Evolutionary conservation across 2,113 vertebrate species (phyloP).

Genomic region (Cebidichthys violaceus): DNA sequence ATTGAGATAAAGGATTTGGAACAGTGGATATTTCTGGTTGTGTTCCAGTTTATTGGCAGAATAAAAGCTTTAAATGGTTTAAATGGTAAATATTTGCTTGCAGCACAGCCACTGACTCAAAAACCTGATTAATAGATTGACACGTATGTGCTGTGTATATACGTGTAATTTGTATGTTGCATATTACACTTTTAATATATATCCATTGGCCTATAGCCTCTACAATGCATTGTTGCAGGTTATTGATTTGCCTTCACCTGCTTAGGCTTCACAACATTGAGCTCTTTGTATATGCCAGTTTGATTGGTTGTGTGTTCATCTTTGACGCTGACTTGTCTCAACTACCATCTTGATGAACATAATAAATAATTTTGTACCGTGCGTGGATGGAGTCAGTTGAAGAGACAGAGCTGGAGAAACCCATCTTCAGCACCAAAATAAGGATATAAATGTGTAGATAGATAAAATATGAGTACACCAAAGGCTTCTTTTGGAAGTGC

Average conservation of each 20-base stretch:
- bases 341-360: neutral
- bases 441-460: neutral
- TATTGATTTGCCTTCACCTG: neutral
- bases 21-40: too few species aligned
- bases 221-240: neutral
- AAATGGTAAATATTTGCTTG: too few species aligned
- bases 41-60: too few species aligned
- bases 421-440: neutral
- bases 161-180: too few species aligned
- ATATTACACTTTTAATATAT: too few species aligned
- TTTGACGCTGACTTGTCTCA: neutral
- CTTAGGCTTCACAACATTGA: neutral
- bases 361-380: neutral
- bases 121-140: too few species aligned
- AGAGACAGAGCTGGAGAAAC: neutral
- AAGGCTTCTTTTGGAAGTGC: neutral
- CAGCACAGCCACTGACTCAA: too few species aligned
- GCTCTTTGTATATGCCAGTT: neutral
- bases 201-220: too few species aligned
- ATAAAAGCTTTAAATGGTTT: too few species aligned
- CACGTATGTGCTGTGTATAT: too few species aligned
- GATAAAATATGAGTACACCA: constrained; percentile 1
- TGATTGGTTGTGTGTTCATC: neutral
- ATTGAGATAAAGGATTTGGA: too few species aligned
- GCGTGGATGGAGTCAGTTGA: neutral